Evolutionary conservation across 2,797 vertebrate species (phyloP), one percentile per base, ranked within the genome.

Genomic region (Lutjanus argentimaculatus): DNA sequence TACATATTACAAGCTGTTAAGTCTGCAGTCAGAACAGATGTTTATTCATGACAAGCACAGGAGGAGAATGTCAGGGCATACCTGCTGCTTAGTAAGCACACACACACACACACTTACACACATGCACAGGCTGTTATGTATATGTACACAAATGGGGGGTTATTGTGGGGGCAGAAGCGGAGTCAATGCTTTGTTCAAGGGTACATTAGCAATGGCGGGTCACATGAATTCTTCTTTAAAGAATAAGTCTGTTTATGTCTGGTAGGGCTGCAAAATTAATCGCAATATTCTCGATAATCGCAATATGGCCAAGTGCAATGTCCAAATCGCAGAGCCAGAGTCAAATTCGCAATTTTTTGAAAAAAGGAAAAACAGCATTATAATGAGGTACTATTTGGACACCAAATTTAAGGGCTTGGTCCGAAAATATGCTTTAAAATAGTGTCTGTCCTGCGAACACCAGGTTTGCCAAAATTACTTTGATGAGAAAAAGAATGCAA

Each of bases 1-100:
- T 86, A 86, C 86, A 90, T 78, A 89, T 84, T 88, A 89, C 79
- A 82, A 85, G 82, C 86, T 90, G 85, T 87, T 88, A 86, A 86
- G 65, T 87, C 75, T 85, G 76, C 79, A 79, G 85, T 83, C 66
- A 72, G 71, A 87, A 78, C 87, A 92, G 84, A 90, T 92, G 88
- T 90, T 92, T 86, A 88, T 89, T 93, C 84, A 88, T 89, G 85
- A 89, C 55, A 69, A 75, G 75, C 80, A 66, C 74, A 81, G 65
- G 68, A 85, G 76, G 62, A 79, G 74, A 79, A 75, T 77, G 71
- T 72, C 65, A 89, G 84, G 64, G 72, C 58, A 83, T 71, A 77
- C 87, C 84, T 82, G 70, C 84, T 81, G 75, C 78, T 84, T 63
- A 53, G 57, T 30, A 10, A 2, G 16, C 40, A n/a, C 21, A 1